Base-by-base conservation (phyloP, 2,888 invertebrate species). In the Drepana falcataria region DNA sequence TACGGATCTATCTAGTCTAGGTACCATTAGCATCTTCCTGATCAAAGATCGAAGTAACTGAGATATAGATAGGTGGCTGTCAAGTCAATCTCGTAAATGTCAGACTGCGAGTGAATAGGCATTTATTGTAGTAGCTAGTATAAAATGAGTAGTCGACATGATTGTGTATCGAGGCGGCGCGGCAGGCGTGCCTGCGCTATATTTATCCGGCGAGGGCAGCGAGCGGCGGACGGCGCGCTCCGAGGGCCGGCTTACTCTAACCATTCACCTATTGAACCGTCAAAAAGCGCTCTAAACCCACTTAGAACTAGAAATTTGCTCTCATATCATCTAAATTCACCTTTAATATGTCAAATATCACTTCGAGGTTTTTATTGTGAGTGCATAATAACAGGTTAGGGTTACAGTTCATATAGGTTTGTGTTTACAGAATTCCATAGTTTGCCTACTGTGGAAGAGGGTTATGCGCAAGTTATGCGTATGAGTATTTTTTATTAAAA, bases 201-300 rank as follows among this genome's bases (percentile, higher is more conserved):
- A 88, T 88, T 80, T 89, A 90, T 78, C 75, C 76, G 61, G 80
- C 83, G 87, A 87, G 89, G 87, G 87, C 85, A 83, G 83, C 75
- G 73, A 73, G 70, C 71, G 69, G 73, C 71, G 69, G 58, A 52
- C 41, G 65, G 61, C 67, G 65, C 65, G 71, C 71, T 56, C 60
- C 64, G 75, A 79, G 79, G 83, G 79, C 81, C 77, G 73, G 69
- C 69, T 74, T 72, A 70, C 73, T 71, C 73, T 58, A 70, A 80
- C 78, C 83, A 83, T 83, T 80, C 80, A 83, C 77, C 75, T 71
- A 77, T 67, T 71, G 70, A 77, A 77, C 74, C 69, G 62, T 61
- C 61, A 61, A 73, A 55, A 57, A 55, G 53, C 35, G 49, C 48
- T 35, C 37, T 2, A n/a, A 41, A 49, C 6, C 21, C 34, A 9